Evolutionary conservation across 2,797 vertebrate genomes (phyloP).

Genomic region (Astyanax mexicanus): DNA sequence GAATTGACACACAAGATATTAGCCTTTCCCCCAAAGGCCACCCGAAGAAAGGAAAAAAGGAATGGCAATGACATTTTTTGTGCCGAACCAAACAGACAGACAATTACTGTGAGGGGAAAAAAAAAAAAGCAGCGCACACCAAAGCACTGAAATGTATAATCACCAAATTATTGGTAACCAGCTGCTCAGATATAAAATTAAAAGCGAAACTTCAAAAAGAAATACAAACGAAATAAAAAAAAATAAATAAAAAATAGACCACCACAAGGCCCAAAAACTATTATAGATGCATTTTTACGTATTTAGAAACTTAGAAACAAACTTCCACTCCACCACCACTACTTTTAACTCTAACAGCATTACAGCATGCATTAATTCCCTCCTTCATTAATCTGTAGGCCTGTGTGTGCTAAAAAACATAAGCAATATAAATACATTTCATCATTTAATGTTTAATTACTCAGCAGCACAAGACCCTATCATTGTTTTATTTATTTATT

Average conservation of each 20-base stretch:
- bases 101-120: conserved; percentile 65
- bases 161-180: conserved; percentile 60
- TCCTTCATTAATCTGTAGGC: no score
- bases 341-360: no score
- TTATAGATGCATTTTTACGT: neutral
- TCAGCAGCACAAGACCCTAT: neutral
- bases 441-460: conserved; percentile 14
- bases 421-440: neutral
- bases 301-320: conserved; percentile 7
- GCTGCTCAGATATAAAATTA: conserved; percentile 54
- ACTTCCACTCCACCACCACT: no score
- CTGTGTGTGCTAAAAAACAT: neutral
- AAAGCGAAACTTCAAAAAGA: conserved; percentile 60
- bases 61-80: conserved; percentile 79
- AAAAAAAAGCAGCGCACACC: conserved; percentile 57
- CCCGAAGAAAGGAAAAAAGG: conserved; percentile 76
- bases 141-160: conserved; percentile 57
- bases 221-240: no score
- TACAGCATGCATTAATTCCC: no score
- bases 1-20: conserved; percentile 86
- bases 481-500: neutral
- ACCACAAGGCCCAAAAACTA: neutral
- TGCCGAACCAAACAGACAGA: conserved; percentile 74
- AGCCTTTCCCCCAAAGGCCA: conserved; percentile 85
- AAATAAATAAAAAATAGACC: conserved; percentile 57